A percentile compares a stretch with the other conserved stretches of the same genome.
Evolutionary conservation across 2,113 vertebrate genomes (phyloP).

Genomic region (Tragelaphus scriptus): DNA sequence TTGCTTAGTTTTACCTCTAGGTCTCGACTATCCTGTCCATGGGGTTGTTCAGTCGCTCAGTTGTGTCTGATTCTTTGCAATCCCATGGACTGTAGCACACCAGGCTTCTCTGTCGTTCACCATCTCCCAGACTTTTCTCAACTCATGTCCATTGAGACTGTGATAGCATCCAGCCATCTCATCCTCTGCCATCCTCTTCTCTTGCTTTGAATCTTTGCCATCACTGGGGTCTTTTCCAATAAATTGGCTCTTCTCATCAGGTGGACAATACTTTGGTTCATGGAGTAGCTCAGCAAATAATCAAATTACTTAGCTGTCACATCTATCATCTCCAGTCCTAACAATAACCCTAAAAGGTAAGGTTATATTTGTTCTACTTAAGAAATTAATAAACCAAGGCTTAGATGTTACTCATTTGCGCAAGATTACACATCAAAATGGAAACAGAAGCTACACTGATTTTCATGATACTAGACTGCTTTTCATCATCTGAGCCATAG

Average conservation of each 20-base stretch:
- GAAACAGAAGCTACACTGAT: not conserved
- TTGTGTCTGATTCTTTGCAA: not conserved
- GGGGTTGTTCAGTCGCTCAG: not conserved
- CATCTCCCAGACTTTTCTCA: not conserved
- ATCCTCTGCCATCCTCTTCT: not conserved
- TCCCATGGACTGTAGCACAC: not conserved
- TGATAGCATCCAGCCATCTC: not conserved
- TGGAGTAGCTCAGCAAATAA: not conserved
- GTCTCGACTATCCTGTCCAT: not conserved
- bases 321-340: not conserved
- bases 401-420: not conserved
- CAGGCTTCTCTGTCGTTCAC: not conserved
- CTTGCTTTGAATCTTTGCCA: not conserved
- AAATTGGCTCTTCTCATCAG: not conserved
- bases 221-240: not conserved
- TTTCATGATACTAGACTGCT: not conserved
- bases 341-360: not conserved
- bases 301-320: not conserved
- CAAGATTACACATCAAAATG: not conserved
- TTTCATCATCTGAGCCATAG: not conserved
- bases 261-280: not conserved
- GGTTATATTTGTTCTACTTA: not conserved
- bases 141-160: not conserved
- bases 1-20: not conserved
- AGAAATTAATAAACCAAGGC: not conserved